Conservation (phyloP, 2,797 vertebrate species). For the Enteromius thamalakanensis region DNA sequence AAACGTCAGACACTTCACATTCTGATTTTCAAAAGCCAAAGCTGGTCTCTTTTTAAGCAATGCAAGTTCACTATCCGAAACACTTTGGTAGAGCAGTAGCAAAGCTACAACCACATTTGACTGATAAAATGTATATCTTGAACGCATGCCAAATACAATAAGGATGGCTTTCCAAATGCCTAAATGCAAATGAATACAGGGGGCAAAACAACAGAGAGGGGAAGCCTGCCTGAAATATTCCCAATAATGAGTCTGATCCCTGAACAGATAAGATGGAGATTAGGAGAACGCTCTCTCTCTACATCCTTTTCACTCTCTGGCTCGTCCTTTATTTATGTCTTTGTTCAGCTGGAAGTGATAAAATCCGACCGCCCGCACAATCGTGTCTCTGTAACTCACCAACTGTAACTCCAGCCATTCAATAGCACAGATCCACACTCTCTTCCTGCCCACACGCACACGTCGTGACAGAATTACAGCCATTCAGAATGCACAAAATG, state of each 20-base stretch:
- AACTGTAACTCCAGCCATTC: constrained; percentile 29
- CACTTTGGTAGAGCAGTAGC: background rate
- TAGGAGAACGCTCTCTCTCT: constrained; percentile 4
- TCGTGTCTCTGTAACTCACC: constrained; percentile 12
- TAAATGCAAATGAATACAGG: background rate
- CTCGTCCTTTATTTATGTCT: constrained; percentile 9
- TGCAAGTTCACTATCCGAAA: background rate
- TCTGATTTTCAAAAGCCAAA: background rate
- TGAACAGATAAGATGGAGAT: constrained; percentile 24
- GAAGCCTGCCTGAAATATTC: background rate
- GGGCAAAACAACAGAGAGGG: background rate
- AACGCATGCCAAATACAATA: background rate
- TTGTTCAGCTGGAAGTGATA: constrained; percentile 32
- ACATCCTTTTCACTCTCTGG: background rate
- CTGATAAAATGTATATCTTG: background rate
- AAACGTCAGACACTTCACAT: too few relatives aligned
- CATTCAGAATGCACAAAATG: constrained; percentile 9
- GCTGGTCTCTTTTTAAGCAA: background rate
- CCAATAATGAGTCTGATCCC: constrained; percentile 18
- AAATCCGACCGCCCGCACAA: constrained; percentile 11
- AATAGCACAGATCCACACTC: constrained; percentile 9
- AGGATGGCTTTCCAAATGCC: background rate
- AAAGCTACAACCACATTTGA: background rate
- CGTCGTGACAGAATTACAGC: background rate
- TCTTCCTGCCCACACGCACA: constrained; percentile 1